Percentiles rank a stretch among this genome's conserved stretches.
Evolutionary conservation across 2,888 invertebrate species (phyloP).

Genomic region (Hirtodrosophila alboralis): DNA sequence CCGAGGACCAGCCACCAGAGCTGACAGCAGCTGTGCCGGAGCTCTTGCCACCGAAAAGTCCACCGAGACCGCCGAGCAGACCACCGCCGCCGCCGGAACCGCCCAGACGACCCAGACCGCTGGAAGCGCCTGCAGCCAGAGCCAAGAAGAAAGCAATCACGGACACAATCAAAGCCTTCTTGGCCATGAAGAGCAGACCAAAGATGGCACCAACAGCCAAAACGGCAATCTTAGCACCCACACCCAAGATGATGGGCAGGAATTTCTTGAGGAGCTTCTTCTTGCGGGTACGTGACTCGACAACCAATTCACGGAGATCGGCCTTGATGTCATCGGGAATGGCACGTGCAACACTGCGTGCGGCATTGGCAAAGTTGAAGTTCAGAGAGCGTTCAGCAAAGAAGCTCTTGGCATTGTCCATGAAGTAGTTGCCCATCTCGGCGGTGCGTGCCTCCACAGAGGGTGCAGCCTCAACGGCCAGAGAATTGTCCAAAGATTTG

Average conservation of each 20-base stretch:
- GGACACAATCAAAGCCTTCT: conserved; percentile 87
- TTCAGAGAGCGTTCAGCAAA: conserved; percentile 86
- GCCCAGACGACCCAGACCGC: conserved; percentile 78
- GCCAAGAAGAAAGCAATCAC: conserved; percentile 87
- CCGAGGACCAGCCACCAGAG: conserved; percentile 78
- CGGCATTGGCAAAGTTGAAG: conserved; percentile 85
- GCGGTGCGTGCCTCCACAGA: conserved; percentile 85
- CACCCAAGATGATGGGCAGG: conserved; percentile 86
- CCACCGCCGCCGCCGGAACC: conserved; percentile 77
- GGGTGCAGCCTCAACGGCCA: conserved; percentile 85
- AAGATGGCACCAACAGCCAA: conserved; percentile 86
- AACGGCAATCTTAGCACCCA: conserved; percentile 86
- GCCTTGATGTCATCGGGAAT: conserved; percentile 86
- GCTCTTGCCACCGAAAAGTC: conserved; percentile 82
- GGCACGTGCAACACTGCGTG: conserved; percentile 85
- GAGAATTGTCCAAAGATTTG: conserved; percentile 84
- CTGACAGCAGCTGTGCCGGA: conserved; percentile 64
- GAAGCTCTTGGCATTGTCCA: conserved; percentile 85
- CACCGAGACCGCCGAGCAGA: conserved; percentile 78
- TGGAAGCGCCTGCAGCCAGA: conserved; percentile 84
- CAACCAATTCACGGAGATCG: conserved; percentile 85
- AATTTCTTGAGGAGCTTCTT: conserved; percentile 86
- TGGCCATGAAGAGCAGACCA: conserved; percentile 86
- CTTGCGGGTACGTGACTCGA: conserved; percentile 87
- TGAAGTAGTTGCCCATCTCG: conserved; percentile 86